Evolutionary conservation across 2,113 vertebrate genomes (phyloP), one percentile per base, ranked within the genome.

Genomic region (Cygnus atratus): DNA sequence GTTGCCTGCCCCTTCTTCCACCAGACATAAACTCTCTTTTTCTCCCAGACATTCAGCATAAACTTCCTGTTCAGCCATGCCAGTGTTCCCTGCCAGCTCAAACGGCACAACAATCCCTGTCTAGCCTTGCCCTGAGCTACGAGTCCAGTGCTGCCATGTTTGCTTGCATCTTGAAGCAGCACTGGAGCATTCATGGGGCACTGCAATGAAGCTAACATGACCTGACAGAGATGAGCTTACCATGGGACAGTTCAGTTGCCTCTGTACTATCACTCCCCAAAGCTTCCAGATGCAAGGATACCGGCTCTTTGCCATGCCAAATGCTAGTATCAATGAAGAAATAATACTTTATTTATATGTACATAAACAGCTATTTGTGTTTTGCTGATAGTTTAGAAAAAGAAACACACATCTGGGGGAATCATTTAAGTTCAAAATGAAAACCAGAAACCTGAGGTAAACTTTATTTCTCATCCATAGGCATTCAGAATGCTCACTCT

Each of bases 381-480:
- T 79, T 72, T 83, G 39, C 21, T 41, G n/a, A 0, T 72, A 94
- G 70, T 68, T 95, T 92, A 52, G 81, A 96, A 94, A 73, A 79
- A 91, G 78, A 92, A 97, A 96, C 39, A 95, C 73, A 48, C 33
- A 89, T 41, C 79, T 91, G 35, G 67, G 92, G 94, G 77, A 92
- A 80, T 86, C 52, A 78, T 71, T 96, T 81, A 93, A 54, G 25
- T 79, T 92, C 43, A 90, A 71, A 85, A 89, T 50, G 13, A 85
- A 62, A 90, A 71, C 15, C 57, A 84, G 67, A 96, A 96, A 75
- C 54, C 63, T 24, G 61, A 94, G 67, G 70, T 97, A 86, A 94
- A 59, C 28, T 73, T 92, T 58, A 68, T 35, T 86, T 76, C 9
- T 39, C 50, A 81, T 50, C 28, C 25, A 90, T 68, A 82, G 35